Conservation (phyloP, 1,140 invertebrate genomes). For the Hycleus phaleratus region DNA sequence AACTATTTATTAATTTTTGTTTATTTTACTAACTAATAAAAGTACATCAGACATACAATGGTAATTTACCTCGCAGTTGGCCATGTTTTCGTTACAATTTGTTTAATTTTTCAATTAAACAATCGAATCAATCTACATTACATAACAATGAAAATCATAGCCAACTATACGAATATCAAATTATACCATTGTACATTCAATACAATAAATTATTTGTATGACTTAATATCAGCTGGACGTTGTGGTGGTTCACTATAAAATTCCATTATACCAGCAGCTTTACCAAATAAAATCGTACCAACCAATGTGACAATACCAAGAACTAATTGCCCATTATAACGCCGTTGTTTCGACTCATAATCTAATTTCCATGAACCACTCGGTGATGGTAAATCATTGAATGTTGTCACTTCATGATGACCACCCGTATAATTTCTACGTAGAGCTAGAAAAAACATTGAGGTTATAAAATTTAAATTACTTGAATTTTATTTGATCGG, state of each 20-base stretch:
- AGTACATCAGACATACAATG: too few species aligned
- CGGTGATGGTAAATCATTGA: conserved; percentile 61
- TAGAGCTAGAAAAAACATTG: too few species aligned
- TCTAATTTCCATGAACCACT: conserved; percentile 61
- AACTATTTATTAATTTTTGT: too few species aligned
- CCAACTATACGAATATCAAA: neutral
- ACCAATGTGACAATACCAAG: conserved; percentile 49
- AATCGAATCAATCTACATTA: neutral
- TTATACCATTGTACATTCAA: neutral
- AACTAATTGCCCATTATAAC: conserved; percentile 55
- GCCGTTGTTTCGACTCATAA: conserved; percentile 51
- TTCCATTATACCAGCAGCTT: conserved; percentile 48
- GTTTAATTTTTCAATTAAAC: too few species aligned
- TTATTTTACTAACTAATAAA: too few species aligned
- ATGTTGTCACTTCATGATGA: neutral
- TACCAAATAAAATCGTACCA: conserved; percentile 48
- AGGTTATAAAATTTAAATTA: too few species aligned
- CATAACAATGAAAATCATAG: too few species aligned
- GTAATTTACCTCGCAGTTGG: too few species aligned
- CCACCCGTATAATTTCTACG: neutral
- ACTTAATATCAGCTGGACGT: conserved; percentile 4
- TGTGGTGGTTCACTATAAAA: conserved; percentile 49
- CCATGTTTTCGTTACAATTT: too few species aligned
- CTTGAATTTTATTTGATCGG: too few species aligned
- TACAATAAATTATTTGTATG: neutral